Evolutionary conservation across 2,113 vertebrate species (phyloP), one percentile per base, ranked within the genome.

Genomic region (Todiramphus chloris): DNA sequence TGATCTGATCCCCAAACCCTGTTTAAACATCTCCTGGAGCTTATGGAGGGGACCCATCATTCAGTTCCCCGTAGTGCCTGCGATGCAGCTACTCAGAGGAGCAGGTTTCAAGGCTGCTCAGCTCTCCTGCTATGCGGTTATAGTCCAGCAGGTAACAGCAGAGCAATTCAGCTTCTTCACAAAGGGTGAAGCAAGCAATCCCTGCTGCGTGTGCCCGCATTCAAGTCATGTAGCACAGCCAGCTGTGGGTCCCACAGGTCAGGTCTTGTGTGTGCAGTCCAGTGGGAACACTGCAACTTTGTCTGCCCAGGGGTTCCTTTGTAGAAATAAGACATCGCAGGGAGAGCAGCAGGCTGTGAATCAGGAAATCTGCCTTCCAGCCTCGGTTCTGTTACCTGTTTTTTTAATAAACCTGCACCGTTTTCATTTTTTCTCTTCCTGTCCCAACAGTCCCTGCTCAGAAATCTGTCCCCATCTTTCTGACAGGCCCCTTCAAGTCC

Each of bases 361-460:
- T 59, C 11, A 3, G 6, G 37, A 46, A 51, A 39, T 16, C 55
- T 56, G 50, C 33, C 12, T 73, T 30, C 77, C 43, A 16, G 6
- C 5, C 64, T 33, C 41, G 9, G 1, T 3, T 39, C 58, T 39
- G 33, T 24, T 6, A 43, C 11, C 1, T 5, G 14, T 0, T 12
- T 35, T 35, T 59, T 68, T 3, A 20, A 76, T 16, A 62, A 62
- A 37, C 3, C 31, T 13, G 24, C 33, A 16, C 4, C 7, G 7
- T 28, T 53, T 85, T 39, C 74, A 58, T 27, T 53, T 50, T 50
- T 53, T 28, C 51, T 28, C 27, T 14, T 28, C 25, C 51, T 53
- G 51, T 53, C 13, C 16, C 30, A 56, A 31, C 55, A 56, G 55
- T 8, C 51, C 14, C 51, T 53, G 51, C 51, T 53, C 51, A 33